Percentiles rank a stretch among this genome's conserved stretches.
phyloP scores from a whole-genome alignment of 2,888 invertebrate genomes.

The Chymomyza fuscimana region DNA sequence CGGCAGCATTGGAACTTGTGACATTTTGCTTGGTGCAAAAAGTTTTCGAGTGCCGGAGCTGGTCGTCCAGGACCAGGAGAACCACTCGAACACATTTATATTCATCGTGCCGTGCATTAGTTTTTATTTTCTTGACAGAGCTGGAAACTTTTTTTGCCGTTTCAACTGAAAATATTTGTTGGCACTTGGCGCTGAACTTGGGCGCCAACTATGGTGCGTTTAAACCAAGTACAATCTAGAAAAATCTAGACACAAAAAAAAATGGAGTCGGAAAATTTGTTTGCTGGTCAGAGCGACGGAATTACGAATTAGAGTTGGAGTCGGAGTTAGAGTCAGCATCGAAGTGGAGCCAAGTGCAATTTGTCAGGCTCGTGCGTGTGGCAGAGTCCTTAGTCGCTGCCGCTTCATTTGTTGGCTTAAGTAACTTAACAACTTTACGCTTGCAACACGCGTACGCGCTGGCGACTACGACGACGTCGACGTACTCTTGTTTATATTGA shows the following conservation, averaged over 20 bases:
- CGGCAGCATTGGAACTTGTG: slow-evolving; percentile 46
- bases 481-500: slow-evolving; percentile 74
- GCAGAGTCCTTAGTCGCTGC: slow-evolving; percentile 11
- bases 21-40: slow-evolving; percentile 48
- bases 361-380: slow-evolving; percentile 76
- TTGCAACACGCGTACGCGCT: slow-evolving; percentile 72
- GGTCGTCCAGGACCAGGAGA: slow-evolving; percentile 14
- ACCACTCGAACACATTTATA: slow-evolving; percentile 47
- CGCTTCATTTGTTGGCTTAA: slow-evolving; percentile 77
- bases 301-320: not conserved
- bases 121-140: slow-evolving; percentile 51
- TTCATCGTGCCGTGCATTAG: slow-evolving; percentile 53
- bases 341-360: slow-evolving; percentile 55
- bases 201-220: not conserved
- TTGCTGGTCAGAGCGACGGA: slow-evolving; percentile 42
- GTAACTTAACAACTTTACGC: slow-evolving; percentile 77
- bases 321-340: slow-evolving; percentile 6
- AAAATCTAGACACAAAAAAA: slow-evolving; percentile 3
- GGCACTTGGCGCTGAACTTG: slow-evolving; percentile 2
- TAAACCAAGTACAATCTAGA: too few species aligned
- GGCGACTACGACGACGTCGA: slow-evolving; percentile 22
- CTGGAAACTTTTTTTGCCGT: slow-evolving; percentile 29
- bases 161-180: slow-evolving; percentile 8
- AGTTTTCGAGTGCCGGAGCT: slow-evolving; percentile 22
- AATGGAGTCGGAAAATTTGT: slow-evolving; percentile 33